Evolutionary conservation across 2,113 vertebrate species (phyloP), one percentile per base, ranked within the genome.

Genomic region (Takifugu flavidus): DNA sequence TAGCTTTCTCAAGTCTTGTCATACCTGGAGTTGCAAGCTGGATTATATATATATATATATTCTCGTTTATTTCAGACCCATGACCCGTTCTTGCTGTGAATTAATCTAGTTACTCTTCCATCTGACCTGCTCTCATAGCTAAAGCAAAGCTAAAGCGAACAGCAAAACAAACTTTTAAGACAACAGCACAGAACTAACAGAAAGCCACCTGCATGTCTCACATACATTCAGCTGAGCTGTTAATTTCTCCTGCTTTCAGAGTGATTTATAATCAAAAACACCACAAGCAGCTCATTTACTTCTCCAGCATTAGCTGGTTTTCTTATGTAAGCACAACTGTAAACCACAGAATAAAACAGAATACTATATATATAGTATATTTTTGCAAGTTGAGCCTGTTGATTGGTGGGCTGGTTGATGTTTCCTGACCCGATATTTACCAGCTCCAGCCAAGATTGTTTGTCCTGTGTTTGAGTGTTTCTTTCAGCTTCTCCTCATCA

Each of bases 311-410:
- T 73, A 77, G 76, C 70, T 53, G 56, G 56, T 67, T 50, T 63
- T 25, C 43, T 59, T 42, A 43, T 56, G 46, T 20, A n/a, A 73
- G 34, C 55, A 56, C 74, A 78, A 49, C 44, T 84, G 62, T 74
- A 72, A 79, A 83, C 69, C 76, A 82, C 69, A 75, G 60, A 73
- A 75, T 57, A 64, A 52, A 46, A 68, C 43, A 72, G 70, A 56
- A 49, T 45, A 13, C 13, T 45, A 13, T 13, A 45, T 13, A 15
- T 45, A 13, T 10, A 4, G 12, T 45, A 13, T 62, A 53, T 74
- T 73, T 80, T 68, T 86, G 74, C 72, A 67, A 65, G 44, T 82
- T 62, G 74, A 82, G 70, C 72, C 63, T 82, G 62, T 72, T 56
- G 78, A 66, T 72, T 3, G 57, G 81, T 71, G 57, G 58, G 50